Base-by-base conservation (phyloP, 2,888 invertebrate genomes). In the Luffia ferchaultella region DNA sequence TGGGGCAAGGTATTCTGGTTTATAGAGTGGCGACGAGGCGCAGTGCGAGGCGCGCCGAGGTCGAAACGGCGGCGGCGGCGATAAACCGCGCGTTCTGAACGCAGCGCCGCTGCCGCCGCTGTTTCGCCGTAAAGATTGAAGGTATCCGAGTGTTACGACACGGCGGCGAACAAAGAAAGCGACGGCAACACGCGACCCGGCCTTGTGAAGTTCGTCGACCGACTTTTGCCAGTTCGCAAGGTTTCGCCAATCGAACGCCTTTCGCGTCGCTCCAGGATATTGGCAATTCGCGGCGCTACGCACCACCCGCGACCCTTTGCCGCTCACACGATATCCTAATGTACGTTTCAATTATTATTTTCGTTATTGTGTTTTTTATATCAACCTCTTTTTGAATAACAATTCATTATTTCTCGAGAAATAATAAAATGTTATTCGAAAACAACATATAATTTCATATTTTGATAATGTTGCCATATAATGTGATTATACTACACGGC, bases 181-280 rank as follows among this genome's bases (percentile, higher is more conserved):
- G 71, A 45, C 45, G 16, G 48, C 49, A 18, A 49, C 42, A 12
- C 65, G 64, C 57, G 57, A 57, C 62, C 62, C 70, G 77, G 79
- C 82, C 83, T 82, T 82, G 78, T 65, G 58, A 73, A 73, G 83
- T 80, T 82, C 82, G 74, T 77, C 76, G 83, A 73, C 82, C 82
- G 82, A 79, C 68, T 80, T 83, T 76, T 73, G 80, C 45, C 80
- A 68, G 77, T 78, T 78, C 78, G 76, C 82, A 82, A 83, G 82
- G 82, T 83, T 83, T 82, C 78, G 78, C 82, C 82, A 82, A 74
- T 73, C 80, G 74, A 75, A 76, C 78, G 76, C 78, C 78, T 77
- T 79, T 76, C 76, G 68, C 68, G 41, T 46, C 63, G 71, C 79
- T 79, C 80, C 79, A 82, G 82, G 82, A 82, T 82, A 82, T 82